These are phyloP conservation scores for Meteorus sp. DNA, from an alignment of 1,140 invertebrate genomes.

Conservation along the genomic window DNA sequence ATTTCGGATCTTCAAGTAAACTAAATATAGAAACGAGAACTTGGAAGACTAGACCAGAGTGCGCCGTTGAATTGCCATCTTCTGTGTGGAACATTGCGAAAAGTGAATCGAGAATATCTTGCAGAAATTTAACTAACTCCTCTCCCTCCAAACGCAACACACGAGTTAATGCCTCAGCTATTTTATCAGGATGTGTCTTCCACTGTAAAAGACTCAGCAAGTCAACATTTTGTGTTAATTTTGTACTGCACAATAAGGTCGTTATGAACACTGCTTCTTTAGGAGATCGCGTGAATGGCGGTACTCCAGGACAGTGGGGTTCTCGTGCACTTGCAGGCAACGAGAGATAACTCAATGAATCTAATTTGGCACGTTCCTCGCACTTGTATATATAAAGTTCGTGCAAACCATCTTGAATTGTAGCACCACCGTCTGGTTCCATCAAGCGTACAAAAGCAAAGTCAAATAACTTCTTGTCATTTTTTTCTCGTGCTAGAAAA, in stretches of 20 bases:
- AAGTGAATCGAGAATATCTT: constrained; percentile 92
- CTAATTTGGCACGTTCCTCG: constrained; percentile 78
- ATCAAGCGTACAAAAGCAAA: constrained; percentile 90
- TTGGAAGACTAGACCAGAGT: constrained; percentile 77
- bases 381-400: constrained; percentile 92
- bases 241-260: constrained; percentile 90
- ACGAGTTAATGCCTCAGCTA: constrained; percentile 80
- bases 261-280: constrained; percentile 84
- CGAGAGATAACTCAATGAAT: constrained; percentile 73
- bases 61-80: constrained; percentile 80
- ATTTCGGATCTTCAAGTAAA: constrained; percentile 87
- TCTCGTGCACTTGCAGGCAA: constrained; percentile 73
- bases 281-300: constrained; percentile 74
- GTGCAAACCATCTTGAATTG: constrained; percentile 81
- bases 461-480: constrained; percentile 88
- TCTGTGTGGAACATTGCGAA: constrained; percentile 94
- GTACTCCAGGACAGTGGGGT: constrained; percentile 49
- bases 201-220: constrained; percentile 87
- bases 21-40: constrained; percentile 90
- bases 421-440: constrained; percentile 82
- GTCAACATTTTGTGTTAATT: constrained; percentile 93
- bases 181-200: constrained; percentile 83
- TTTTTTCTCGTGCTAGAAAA: constrained; percentile 77
- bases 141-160: constrained; percentile 81
- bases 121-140: constrained; percentile 95